Evolutionary conservation across 2,888 invertebrate genomes (phyloP).

Genomic region (Alloscopus bannaensis): DNA sequence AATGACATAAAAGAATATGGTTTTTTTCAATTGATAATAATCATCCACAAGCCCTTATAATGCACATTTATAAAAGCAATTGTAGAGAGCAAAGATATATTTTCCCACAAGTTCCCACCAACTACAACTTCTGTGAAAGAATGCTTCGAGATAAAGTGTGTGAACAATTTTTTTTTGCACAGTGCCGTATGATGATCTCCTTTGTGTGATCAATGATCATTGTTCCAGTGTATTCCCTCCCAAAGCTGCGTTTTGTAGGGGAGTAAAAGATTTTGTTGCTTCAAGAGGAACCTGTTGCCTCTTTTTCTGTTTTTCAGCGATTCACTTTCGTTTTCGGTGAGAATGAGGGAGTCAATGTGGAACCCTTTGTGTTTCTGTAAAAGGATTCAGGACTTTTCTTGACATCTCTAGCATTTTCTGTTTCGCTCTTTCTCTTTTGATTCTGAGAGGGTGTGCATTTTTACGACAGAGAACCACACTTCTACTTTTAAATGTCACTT

Average conservation of each 20-base stretch:
- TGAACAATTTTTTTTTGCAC: conserved; percentile 49
- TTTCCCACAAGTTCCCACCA: conserved; percentile 71
- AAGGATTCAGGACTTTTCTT: too few relatives aligned
- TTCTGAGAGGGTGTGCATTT: too few relatives aligned
- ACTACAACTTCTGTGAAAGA: too few relatives aligned
- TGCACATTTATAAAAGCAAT: conserved; percentile 24
- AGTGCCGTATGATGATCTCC: not conserved
- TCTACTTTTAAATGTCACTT: not conserved
- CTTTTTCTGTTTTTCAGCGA: conserved; percentile 4
- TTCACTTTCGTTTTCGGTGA: conserved; percentile 17
- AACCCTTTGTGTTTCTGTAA: too few relatives aligned
- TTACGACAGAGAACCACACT: not conserved
- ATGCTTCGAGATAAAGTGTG: conserved; percentile 36
- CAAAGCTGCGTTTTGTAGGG: not conserved
- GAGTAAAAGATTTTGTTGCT: conserved; percentile 22
- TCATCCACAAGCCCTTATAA: conserved; percentile 17
- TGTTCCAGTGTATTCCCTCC: not conserved
- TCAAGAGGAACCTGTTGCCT: conserved; percentile 45
- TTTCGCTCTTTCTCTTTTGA: too few relatives aligned
- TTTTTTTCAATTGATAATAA: not conserved
- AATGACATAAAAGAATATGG: conserved; percentile 23
- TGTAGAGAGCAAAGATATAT: conserved; percentile 68
- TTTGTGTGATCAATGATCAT: not conserved
- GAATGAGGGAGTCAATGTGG: conserved; percentile 15
- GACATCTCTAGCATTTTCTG: too few relatives aligned